These are phyloP conservation scores for Nemapogon koenigi DNA, from an alignment of 2,888 invertebrate genomes.

Conservation along the genomic window DNA sequence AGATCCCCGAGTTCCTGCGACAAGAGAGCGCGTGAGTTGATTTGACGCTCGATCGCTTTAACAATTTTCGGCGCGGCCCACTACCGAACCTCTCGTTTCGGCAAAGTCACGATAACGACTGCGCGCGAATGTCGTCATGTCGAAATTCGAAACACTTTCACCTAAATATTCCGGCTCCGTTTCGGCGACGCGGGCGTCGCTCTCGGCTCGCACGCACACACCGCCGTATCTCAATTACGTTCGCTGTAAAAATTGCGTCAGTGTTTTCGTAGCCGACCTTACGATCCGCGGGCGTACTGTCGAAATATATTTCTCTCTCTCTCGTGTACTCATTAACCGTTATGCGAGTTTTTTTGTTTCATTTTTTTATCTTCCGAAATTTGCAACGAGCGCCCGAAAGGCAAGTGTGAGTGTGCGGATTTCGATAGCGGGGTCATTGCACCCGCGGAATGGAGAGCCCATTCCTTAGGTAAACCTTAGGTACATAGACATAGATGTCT, in stretches of 20 bases:
- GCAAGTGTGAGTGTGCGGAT: slow-evolving; percentile 59
- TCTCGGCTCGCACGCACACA: slow-evolving; percentile 62
- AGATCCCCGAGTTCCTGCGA: slow-evolving; percentile 42
- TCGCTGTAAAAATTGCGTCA: slow-evolving; percentile 64
- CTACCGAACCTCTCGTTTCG: slow-evolving; percentile 58
- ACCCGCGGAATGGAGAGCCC: slow-evolving; percentile 49
- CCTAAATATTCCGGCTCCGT: slow-evolving; percentile 65
- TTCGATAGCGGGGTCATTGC: slow-evolving; percentile 61
- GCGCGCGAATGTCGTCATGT: slow-evolving; percentile 65
- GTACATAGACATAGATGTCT: not conserved
- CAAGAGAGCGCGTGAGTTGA: slow-evolving; percentile 28
- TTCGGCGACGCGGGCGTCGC: slow-evolving; percentile 64
- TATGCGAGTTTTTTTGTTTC: slow-evolving; percentile 46
- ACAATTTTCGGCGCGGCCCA: slow-evolving; percentile 37
- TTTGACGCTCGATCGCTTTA: slow-evolving; percentile 28
- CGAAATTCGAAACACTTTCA: slow-evolving; percentile 67
- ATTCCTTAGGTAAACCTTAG: not conserved
- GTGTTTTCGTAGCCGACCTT: slow-evolving; percentile 61
- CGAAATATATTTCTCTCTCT: slow-evolving; percentile 62
- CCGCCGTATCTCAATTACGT: slow-evolving; percentile 55
- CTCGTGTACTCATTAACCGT: slow-evolving; percentile 41
- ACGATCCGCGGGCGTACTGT: slow-evolving; percentile 40
- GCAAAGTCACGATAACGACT: slow-evolving; percentile 66
- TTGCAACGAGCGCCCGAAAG: slow-evolving; percentile 37
- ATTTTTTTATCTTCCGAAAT: slow-evolving; percentile 34